These are phyloP conservation scores for Xylota segnis DNA, from an alignment of 2,888 invertebrate genomes.

Conservation along the genomic window DNA sequence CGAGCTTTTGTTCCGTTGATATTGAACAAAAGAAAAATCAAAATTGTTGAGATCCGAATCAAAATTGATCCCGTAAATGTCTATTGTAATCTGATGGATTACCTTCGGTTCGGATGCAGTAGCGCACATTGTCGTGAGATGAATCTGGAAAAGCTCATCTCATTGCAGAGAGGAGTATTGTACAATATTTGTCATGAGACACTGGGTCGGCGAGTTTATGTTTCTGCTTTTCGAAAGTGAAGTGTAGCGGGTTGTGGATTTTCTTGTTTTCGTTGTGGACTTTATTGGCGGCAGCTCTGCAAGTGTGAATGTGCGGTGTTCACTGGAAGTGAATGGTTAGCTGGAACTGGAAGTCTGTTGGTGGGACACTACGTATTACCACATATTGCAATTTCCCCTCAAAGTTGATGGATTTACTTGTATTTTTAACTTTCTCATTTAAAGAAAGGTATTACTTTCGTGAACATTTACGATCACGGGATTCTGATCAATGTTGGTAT, in stretches of 20 bases:
- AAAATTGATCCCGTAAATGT: constrained; percentile 61
- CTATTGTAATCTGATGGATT: constrained; percentile 65
- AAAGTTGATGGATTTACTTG: constrained; percentile 30
- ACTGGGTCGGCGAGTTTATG: not conserved
- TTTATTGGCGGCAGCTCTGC: constrained; percentile 11
- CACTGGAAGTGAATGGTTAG: constrained; percentile 67
- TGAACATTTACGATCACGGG: not conserved
- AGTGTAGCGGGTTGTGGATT: constrained; percentile 44
- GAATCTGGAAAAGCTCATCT: constrained; percentile 41
- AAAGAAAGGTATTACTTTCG: not conserved
- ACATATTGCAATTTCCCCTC: constrained; percentile 38
- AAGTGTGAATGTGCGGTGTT: constrained; percentile 35
- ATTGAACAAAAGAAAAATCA: constrained; percentile 27
- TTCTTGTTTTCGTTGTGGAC: constrained; percentile 19
- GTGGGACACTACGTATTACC: constrained; percentile 21
- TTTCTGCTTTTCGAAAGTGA: constrained; percentile 57
- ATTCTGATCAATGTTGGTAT: not conserved
- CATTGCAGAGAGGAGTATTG: not conserved
- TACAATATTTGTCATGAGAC: constrained; percentile 16
- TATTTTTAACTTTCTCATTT: constrained; percentile 1
- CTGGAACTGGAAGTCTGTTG: constrained; percentile 52
- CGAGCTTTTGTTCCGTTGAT: constrained; percentile 56
- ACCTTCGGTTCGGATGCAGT: constrained; percentile 40
- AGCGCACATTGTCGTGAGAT: constrained; percentile 18
- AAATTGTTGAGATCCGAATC: constrained; percentile 32